These are phyloP conservation scores for Sardina pilchardus DNA, from an alignment of 2,113 vertebrate genomes.

Conservation along the genomic window DNA sequence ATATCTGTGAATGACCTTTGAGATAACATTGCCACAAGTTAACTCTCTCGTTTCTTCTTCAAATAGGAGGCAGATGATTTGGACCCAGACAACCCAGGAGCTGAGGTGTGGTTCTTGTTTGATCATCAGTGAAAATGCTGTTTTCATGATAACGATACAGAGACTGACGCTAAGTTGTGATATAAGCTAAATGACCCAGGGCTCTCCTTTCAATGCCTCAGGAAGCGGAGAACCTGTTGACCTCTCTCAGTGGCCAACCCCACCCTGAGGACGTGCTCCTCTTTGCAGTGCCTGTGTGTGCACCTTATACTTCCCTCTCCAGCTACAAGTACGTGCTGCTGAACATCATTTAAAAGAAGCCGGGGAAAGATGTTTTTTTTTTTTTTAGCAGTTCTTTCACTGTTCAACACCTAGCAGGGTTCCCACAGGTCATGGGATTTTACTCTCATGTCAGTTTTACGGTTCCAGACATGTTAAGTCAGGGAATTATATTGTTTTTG, in stretches of 20 bases:
- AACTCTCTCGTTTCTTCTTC: slow-evolving; percentile 21
- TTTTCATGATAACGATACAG: not conserved
- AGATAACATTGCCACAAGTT: not conserved
- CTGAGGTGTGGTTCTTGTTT: slow-evolving; percentile 74
- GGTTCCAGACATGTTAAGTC: no score
- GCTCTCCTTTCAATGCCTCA: slow-evolving; percentile 48
- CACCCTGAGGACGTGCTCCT: slow-evolving; percentile 86
- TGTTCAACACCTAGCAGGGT: no score
- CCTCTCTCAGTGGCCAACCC: slow-evolving; percentile 88
- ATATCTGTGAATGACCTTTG: not conserved
- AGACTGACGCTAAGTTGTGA: not conserved
- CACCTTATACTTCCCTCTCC: slow-evolving; percentile 87
- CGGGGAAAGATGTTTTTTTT: not conserved
- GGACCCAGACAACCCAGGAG: slow-evolving; percentile 83
- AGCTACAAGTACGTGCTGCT: slow-evolving; percentile 84
- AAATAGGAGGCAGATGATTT: slow-evolving; percentile 80
- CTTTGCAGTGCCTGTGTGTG: slow-evolving; percentile 90
- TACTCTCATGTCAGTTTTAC: no score
- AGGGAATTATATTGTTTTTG: no score
- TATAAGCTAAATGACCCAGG: not conserved
- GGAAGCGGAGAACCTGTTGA: slow-evolving; percentile 83
- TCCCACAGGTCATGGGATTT: no score
- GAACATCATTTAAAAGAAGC: not conserved
- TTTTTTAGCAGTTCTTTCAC: no score
- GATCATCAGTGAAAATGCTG: not conserved